Evolutionary conservation across 2,888 invertebrate species (phyloP), one percentile per base, ranked within the genome.

Genomic region (Labia minor): DNA sequence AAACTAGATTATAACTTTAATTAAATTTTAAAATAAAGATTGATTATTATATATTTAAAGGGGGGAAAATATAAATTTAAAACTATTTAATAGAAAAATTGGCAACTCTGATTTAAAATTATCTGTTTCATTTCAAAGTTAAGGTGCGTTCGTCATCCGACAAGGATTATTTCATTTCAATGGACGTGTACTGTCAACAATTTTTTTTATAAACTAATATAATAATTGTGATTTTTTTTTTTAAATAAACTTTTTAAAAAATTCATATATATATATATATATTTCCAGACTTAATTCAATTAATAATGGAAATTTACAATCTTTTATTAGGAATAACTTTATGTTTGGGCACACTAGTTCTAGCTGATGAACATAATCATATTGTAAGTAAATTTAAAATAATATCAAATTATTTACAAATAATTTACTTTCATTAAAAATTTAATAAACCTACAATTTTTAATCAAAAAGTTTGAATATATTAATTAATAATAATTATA

Each of bases 361-460:
- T 49, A 49, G 49, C 49, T 49, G 91, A 90, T 77, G 91, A 91
- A 79, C 91, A 91, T 78, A 85, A 83, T 78, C 90, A 91, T 78
- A 78, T 84, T 75, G 89, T 89, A 79, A 85, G 87, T 84, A 19
- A n/a, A 11, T 33, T 4, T 49, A 49, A 49, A 49, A 49, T n/a
- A n/a, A 16, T 49, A 49, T 33, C 6, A 33, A 33, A 33, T 8
- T 26, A 18, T 62, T 14, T 20, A n/a, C 62, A 2, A 61, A 21
- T 61, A 26, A 19, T 64, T n/a, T n/a, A n/a, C n/a, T n/a, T n/a
- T n/a, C n/a, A n/a, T n/a, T n/a, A n/a, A n/a, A n/a, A n/a, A n/a
- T n/a, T n/a, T n/a, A n/a, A n/a, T n/a, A n/a, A n/a, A n/a, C n/a
- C n/a, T n/a, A n/a, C n/a, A n/a, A n/a, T n/a, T n/a, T n/a, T n/a